Evolutionary conservation across 2,797 vertebrate genomes (phyloP).

Genomic region (Rousettus madagascariensis): DNA sequence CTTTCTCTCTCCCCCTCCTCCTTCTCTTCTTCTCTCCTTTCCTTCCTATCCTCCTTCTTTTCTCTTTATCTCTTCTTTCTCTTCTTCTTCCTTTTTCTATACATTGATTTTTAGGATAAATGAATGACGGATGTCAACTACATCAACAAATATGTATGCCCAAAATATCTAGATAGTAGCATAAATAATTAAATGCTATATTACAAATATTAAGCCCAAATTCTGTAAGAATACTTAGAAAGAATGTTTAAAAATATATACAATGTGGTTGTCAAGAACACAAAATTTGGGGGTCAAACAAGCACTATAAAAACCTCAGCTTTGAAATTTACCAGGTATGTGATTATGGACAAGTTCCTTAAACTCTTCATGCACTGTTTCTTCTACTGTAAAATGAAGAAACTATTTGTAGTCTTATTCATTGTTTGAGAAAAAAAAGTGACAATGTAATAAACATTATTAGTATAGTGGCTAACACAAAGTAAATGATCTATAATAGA

Average conservation of each 20-base stretch:
- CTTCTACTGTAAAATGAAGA: background rate
- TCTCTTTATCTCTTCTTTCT: background rate
- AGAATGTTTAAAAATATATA: background rate
- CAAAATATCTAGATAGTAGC: background rate
- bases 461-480: background rate
- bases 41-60: background rate
- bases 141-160: background rate
- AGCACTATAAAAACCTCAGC: background rate
- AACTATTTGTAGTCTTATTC: background rate
- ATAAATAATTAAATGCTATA: background rate
- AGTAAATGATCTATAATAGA: background rate
- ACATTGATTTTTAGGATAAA: background rate
- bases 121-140: background rate
- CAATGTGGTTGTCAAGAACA: background rate
- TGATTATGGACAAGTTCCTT: background rate
- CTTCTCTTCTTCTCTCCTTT: background rate
- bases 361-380: background rate
- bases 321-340: background rate
- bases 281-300: background rate
- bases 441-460: background rate
- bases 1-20: background rate
- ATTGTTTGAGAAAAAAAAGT: conserved; percentile 9
- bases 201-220: background rate
- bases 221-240: background rate
- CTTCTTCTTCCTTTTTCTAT: background rate